A percentile compares a stretch with the other conserved stretches of the same genome.
Conservation (phyloP, 2,113 vertebrate species). For the Aviceda subcristata region DNA sequence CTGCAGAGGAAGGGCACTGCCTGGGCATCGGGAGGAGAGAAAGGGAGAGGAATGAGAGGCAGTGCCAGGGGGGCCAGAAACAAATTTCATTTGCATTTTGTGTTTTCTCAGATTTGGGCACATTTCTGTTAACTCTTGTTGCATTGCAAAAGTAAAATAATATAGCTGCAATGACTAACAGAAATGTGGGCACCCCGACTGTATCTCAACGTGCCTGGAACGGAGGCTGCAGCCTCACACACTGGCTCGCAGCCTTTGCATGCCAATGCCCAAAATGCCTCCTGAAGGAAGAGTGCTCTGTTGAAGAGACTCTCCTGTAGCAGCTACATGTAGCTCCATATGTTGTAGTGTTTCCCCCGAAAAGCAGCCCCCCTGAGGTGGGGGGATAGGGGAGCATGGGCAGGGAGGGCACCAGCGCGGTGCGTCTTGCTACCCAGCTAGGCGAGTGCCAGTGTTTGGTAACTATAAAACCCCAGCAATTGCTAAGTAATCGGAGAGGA, state of each 20-base stretch:
- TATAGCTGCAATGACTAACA: neutral
- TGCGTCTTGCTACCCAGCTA: neutral
- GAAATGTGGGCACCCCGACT: neutral
- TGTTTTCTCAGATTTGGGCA: neutral
- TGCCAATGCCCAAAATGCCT: neutral
- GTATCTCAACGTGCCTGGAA: neutral
- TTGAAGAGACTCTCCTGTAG: neutral
- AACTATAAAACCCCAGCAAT: neutral
- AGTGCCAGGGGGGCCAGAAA: neutral
- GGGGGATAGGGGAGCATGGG: neutral
- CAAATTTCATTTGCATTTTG: neutral
- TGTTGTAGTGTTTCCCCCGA: neutral
- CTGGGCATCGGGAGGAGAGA: neutral
- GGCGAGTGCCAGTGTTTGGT: accelerated
- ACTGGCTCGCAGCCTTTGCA: neutral
- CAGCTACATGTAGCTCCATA: neutral
- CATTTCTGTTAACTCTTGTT: neutral
- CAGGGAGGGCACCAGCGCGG: neutral
- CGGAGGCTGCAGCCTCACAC: neutral
- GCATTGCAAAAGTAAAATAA: neutral
- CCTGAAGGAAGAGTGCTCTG: neutral
- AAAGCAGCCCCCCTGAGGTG: neutral
- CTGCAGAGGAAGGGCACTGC: neutral
- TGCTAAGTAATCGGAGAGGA: neutral
- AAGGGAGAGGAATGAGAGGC: neutral